phyloP scores from a whole-genome alignment of 2,888 invertebrate species.

The Tenthredo scrophulariae region DNA sequence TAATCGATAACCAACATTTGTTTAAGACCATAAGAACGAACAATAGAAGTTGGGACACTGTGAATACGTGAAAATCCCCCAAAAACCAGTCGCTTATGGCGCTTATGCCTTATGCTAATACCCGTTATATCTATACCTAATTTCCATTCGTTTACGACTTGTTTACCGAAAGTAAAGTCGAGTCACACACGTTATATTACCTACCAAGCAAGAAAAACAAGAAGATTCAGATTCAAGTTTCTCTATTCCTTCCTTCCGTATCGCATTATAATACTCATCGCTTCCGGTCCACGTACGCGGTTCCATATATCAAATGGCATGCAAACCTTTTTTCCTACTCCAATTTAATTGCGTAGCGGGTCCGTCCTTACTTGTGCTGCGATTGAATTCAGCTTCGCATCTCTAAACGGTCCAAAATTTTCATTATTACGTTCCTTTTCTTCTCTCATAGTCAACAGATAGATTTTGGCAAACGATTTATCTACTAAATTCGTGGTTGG shows the following conservation, averaged over 20 bases:
- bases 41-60: not conserved
- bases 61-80: not conserved
- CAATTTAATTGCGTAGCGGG: too few relatives aligned
- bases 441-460: not conserved
- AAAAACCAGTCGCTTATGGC: constrained; percentile 13
- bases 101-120: too few relatives aligned
- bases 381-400: not conserved
- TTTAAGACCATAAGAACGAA: not conserved
- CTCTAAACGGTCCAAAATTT: not conserved
- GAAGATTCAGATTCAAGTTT: not conserved
- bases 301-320: not conserved
- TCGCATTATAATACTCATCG: not conserved
- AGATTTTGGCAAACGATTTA: too few relatives aligned
- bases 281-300: not conserved
- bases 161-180: not conserved
- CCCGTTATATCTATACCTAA: not conserved
- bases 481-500: not conserved
- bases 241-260: not conserved
- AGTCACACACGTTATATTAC: not conserved
- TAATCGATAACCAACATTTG: not conserved
- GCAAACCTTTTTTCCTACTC: not conserved
- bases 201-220: not conserved
- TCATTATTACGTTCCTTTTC: not conserved
- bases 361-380: not conserved
- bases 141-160: constrained; percentile 15